Evolutionary conservation across 2,113 vertebrate species (phyloP).

Genomic region (Otocyon megalotis): DNA sequence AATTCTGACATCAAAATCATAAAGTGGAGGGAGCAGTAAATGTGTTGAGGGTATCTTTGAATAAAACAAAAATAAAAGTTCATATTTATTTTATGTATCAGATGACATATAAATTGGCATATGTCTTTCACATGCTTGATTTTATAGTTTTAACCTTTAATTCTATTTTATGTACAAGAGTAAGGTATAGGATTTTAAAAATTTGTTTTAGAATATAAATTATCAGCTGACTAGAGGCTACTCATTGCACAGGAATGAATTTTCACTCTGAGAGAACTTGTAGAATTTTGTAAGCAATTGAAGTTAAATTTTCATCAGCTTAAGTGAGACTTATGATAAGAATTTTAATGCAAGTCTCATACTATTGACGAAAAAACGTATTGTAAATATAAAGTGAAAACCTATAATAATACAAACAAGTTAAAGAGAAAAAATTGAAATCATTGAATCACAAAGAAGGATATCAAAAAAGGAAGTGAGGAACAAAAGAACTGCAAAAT

Average conservation of each 20-base stretch:
- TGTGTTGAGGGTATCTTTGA: neutral
- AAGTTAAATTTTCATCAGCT: neutral
- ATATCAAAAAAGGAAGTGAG: neutral
- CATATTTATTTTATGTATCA: neutral
- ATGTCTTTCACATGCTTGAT: neutral
- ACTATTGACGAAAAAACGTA: neutral
- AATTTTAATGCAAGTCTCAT: neutral
- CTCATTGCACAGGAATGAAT: neutral
- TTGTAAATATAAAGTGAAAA: neutral
- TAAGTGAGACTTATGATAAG: neutral
- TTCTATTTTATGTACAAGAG: neutral
- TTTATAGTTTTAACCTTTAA: neutral
- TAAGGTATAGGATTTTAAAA: neutral
- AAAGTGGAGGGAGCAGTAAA: neutral
- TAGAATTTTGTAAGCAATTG: neutral
- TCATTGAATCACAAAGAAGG: neutral
- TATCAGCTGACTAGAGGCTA: neutral
- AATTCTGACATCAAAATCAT: neutral
- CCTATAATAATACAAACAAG: neutral
- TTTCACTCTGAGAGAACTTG: neutral
- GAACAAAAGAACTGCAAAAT: neutral
- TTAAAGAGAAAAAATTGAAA: neutral
- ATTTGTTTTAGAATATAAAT: slow-evolving; percentile 13
- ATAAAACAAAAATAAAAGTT: neutral
- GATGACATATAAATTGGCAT: neutral